Evolutionary conservation across 53 echinoderm and acorn worm species (phyloP).

Genomic region (Temnopleurus reevesii): DNA sequence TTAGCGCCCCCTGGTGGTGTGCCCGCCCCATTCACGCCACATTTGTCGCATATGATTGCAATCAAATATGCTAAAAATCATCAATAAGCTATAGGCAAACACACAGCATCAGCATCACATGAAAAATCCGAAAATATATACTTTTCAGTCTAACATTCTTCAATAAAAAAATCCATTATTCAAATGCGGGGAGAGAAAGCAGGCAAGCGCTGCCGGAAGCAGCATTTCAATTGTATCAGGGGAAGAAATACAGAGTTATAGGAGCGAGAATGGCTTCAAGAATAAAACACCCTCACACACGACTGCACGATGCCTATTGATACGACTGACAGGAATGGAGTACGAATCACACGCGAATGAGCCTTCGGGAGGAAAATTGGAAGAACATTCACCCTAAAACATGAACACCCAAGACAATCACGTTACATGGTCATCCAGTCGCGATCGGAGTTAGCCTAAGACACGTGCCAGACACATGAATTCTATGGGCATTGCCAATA

Average conservation of each 20-base stretch:
- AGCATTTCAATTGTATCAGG: not conserved
- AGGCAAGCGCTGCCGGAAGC: not conserved
- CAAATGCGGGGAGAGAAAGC: not conserved
- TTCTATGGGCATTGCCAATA: conserved; percentile 19
- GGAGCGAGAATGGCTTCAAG: not conserved
- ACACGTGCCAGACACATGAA: conserved; percentile 15
- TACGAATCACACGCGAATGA: conserved; percentile 37
- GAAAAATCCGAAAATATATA: not conserved
- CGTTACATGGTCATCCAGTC: conserved; percentile 41
- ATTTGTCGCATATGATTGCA: conserved; percentile 17
- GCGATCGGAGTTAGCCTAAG: conserved; percentile 9
- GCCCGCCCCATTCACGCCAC: conserved; percentile 8
- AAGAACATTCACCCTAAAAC: conserved; percentile 41
- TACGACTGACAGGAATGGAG: conserved; percentile 3
- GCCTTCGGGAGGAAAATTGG: not conserved
- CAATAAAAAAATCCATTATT: not conserved
- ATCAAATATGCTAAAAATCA: not conserved
- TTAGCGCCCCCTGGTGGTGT: not conserved
- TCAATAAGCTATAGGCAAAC: conserved; percentile 4
- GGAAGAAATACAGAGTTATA: not conserved
- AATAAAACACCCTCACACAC: not conserved
- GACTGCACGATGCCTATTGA: conserved; percentile 28
- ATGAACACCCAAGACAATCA: conserved; percentile 11
- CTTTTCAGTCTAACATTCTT: conserved; percentile 6
- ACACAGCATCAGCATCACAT: not conserved